These are phyloP conservation scores for Columba janthina DNA, from an alignment of 2,113 vertebrate genomes.

Conservation along the genomic window DNA sequence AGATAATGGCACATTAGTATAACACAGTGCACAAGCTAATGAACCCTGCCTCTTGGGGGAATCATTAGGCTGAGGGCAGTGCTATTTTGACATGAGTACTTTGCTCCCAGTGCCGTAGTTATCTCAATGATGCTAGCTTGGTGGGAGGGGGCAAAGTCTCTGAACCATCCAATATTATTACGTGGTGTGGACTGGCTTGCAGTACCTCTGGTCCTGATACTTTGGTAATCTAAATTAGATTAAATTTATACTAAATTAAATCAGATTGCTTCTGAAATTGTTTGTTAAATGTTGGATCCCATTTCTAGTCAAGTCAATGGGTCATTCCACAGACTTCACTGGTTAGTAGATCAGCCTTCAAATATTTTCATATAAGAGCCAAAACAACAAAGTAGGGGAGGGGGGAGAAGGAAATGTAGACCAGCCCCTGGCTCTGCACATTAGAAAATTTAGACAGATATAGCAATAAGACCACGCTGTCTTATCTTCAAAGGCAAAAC, in stretches of 20 bases:
- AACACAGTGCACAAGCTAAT: conserved; percentile 29
- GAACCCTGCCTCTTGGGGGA: conserved; percentile 33
- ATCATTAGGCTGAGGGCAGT: conserved; percentile 31
- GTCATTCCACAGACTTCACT: neutral
- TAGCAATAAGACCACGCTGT: neutral
- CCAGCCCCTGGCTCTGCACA: neutral
- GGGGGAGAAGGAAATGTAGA: neutral
- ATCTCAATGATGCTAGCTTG: neutral
- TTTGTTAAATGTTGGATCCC: neutral
- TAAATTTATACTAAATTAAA: neutral
- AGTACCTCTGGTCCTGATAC: neutral
- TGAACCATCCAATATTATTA: neutral
- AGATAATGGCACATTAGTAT: conserved; percentile 21
- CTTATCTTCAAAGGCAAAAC: conserved; percentile 61
- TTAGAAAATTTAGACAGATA: conserved; percentile 21
- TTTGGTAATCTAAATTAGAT: neutral
- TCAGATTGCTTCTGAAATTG: neutral
- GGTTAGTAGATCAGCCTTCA: neutral
- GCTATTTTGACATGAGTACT: conserved; percentile 1
- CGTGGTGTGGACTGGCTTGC: neutral
- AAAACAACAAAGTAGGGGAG: neutral
- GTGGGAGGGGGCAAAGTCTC: neutral
- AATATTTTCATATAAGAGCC: neutral
- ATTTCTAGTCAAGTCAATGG: neutral
- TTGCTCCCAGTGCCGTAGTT: conserved; percentile 6